A percentile compares a stretch with the other conserved stretches of the same genome.
phyloP scores from a whole-genome alignment of 2,888 invertebrate species.

The Acanthosepion pharaonis region DNA sequence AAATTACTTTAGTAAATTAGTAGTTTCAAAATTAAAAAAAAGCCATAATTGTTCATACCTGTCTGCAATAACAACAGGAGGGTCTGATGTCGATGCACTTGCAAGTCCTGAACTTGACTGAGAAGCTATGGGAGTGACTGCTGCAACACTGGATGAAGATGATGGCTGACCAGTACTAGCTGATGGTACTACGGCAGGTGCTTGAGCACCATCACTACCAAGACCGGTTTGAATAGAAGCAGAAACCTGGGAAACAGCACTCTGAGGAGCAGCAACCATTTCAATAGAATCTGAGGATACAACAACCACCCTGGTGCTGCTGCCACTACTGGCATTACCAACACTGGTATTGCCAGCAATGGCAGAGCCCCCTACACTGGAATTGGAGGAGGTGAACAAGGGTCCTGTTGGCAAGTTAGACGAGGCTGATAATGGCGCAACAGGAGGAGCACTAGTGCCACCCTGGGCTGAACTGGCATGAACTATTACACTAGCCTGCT shows the following conservation, averaged over 20 bases:
- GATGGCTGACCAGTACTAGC: neutral
- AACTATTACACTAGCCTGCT: slow-evolving; percentile 73
- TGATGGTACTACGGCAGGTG: neutral
- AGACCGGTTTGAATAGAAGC: neutral
- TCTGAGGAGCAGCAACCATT: slow-evolving; percentile 38
- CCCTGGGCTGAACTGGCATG: slow-evolving; percentile 66
- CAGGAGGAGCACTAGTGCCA: neutral
- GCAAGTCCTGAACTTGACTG: slow-evolving; percentile 42
- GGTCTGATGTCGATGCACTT: slow-evolving; percentile 8
- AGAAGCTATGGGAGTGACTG: neutral
- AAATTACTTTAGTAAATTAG: no score
- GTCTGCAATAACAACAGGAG: slow-evolving; percentile 38
- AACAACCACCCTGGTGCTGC: slow-evolving; percentile 13
- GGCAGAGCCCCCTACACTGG: neutral
- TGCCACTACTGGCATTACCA: neutral
- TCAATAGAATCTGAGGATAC: slow-evolving; percentile 37
- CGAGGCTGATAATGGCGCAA: neutral
- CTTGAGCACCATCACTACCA: neutral
- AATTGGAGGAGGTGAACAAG: neutral
- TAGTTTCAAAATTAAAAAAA: neutral
- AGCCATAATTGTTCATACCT: neutral
- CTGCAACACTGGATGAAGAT: slow-evolving; percentile 12
- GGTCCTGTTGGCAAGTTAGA: slow-evolving; percentile 40
- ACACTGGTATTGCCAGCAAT: neutral
- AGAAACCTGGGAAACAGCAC: neutral